Conservation (phyloP, 92 coral and sea anemone species). For the Nematostella vectensis region DNA sequence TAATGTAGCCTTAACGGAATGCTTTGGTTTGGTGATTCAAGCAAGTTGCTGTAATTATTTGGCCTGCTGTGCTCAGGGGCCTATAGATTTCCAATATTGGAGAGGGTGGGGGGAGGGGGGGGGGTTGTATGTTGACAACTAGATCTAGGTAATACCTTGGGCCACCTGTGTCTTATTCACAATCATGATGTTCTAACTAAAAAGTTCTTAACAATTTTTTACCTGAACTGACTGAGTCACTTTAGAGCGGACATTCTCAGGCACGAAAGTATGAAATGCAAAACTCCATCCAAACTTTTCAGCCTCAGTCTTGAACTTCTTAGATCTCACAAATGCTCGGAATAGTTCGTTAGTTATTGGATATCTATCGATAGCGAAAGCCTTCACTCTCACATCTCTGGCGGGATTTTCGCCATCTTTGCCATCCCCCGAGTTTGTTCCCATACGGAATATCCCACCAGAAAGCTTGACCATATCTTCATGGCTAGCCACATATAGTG, state of each 20-base stretch:
- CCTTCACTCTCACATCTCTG: slow-evolving; percentile 49
- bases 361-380: slow-evolving; percentile 69
- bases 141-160: no score
- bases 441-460: slow-evolving; percentile 79
- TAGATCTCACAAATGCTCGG: slow-evolving; percentile 77
- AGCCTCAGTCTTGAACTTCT: slow-evolving; percentile 80
- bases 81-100: no score
- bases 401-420: slow-evolving; percentile 61
- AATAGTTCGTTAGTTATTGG: slow-evolving; percentile 83
- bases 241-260: slow-evolving; percentile 47
- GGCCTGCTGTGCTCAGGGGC: no score
- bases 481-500: no score
- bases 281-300: slow-evolving; percentile 84
- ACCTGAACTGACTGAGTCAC: slow-evolving; percentile 76
- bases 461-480: slow-evolving; percentile 34
- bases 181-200: no score
- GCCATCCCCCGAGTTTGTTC: slow-evolving; percentile 47
- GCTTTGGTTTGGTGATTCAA: no score
- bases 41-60: no score
- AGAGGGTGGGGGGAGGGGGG: no score
- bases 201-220: no score
- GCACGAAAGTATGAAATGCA: slow-evolving; percentile 57
- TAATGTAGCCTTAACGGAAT: no score
- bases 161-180: no score
- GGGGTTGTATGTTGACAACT: no score